Conservation (phyloP, 1,140 invertebrate species). For the Drosophila carrolli region DNA sequence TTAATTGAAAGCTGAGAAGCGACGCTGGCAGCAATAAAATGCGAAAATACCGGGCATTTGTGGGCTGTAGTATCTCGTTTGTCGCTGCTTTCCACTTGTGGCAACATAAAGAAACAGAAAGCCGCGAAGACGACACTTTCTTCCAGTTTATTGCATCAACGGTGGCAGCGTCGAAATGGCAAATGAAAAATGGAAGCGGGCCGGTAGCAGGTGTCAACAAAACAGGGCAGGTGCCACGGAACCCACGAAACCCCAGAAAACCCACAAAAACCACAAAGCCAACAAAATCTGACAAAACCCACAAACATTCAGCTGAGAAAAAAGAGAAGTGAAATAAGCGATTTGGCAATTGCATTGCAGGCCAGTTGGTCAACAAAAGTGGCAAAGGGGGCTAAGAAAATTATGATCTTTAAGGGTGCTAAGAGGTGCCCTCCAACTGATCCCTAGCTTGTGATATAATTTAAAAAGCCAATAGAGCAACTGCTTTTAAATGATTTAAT, state of each 20-base stretch:
- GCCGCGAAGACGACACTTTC: conserved; percentile 69
- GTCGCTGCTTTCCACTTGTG: conserved; percentile 23
- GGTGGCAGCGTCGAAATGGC: conserved; percentile 15
- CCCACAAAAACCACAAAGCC: conserved; percentile 18
- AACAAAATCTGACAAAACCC: conserved; percentile 31
- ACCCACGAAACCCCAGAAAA: conserved; percentile 10
- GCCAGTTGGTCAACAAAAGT: conserved; percentile 43
- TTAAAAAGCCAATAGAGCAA: neutral
- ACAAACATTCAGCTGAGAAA: conserved; percentile 23
- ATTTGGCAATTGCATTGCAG: conserved; percentile 40
- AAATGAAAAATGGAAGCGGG: conserved; percentile 57
- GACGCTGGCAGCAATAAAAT: conserved; percentile 14
- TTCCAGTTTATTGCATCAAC: conserved; percentile 78
- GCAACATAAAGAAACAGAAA: conserved; percentile 52
- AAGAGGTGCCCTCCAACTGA: conserved; percentile 2
- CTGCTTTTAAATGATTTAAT: neutral
- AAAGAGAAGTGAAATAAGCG: conserved; percentile 40
- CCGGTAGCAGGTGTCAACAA: conserved; percentile 65
- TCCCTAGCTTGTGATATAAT: conserved; percentile 14
- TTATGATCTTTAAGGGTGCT: conserved; percentile 14
- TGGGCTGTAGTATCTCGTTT: conserved; percentile 14
- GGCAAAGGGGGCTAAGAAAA: conserved; percentile 40
- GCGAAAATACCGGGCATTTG: conserved; percentile 27
- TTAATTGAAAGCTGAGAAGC: conserved; percentile 56
- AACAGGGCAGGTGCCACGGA: conserved; percentile 45